phyloP scores from a whole-genome alignment of 2,113 vertebrate genomes.

The Pluvialis apricaria region DNA sequence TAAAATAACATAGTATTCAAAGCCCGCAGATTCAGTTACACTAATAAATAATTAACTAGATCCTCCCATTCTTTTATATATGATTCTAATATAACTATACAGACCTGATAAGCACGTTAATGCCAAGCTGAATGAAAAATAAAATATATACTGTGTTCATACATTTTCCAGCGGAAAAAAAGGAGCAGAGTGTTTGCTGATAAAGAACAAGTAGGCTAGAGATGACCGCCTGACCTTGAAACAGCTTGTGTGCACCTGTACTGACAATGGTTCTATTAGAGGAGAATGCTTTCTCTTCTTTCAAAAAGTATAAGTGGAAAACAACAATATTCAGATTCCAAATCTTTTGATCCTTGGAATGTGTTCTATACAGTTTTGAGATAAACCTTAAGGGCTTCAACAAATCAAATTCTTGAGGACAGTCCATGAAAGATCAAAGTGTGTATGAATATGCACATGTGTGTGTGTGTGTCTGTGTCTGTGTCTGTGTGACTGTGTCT shows the following conservation, averaged over 20 bases:
- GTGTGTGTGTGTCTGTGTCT: background rate
- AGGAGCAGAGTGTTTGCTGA: background rate
- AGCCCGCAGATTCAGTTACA: background rate
- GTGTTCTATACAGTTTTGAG: background rate
- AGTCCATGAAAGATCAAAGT: background rate
- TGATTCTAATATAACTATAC: background rate
- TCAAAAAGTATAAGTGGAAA: background rate
- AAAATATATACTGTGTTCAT: background rate
- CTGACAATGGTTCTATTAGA: background rate
- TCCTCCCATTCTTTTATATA: background rate
- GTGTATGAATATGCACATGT: background rate
- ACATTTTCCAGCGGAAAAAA: background rate
- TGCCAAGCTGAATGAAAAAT: background rate
- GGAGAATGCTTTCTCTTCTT: background rate
- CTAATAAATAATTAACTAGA: background rate
- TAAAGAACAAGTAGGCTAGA: background rate
- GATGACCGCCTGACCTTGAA: background rate
- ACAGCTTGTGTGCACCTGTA: background rate
- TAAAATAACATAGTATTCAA: background rate
- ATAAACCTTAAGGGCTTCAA: constrained; percentile 4
- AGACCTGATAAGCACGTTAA: background rate
- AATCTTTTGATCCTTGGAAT: constrained; percentile 11
- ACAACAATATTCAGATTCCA: background rate
- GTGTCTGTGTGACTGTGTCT: background rate
- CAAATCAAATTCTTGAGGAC: background rate